A percentile compares a stretch with the other conserved stretches of the same genome.
These are phyloP conservation scores for Eleutherodactylus coqui DNA, from an alignment of 2,797 vertebrate species.

Conservation along the genomic window DNA sequence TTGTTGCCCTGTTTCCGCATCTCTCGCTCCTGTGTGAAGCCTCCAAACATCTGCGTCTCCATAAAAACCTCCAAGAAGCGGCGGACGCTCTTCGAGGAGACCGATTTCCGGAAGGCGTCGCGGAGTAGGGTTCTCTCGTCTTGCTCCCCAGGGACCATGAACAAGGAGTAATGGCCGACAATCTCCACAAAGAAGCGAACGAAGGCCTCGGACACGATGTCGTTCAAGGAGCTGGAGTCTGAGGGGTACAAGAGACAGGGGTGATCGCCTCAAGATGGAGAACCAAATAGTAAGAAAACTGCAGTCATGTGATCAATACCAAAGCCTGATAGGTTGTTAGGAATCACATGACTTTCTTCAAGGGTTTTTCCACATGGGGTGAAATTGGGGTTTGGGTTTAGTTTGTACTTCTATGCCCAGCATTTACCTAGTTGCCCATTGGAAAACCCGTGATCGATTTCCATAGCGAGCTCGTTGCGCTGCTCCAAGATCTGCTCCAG, in stretches of 20 bases:
- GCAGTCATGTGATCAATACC: too few relatives aligned
- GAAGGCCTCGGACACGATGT: slow-evolving; percentile 93
- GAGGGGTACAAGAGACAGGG: neutral
- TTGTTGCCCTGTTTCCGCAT: slow-evolving; percentile 87
- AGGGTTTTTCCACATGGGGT: too few relatives aligned
- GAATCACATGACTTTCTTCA: neutral
- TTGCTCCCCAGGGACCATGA: slow-evolving; percentile 83
- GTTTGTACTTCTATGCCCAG: too few relatives aligned
- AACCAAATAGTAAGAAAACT: too few relatives aligned
- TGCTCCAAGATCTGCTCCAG: slow-evolving; percentile 94
- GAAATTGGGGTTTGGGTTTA: too few relatives aligned
- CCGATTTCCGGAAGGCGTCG: slow-evolving; percentile 92
- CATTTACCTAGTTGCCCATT: slow-evolving; percentile 78
- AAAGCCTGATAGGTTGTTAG: too few relatives aligned
- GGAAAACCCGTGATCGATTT: slow-evolving; percentile 79
- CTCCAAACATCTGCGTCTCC: slow-evolving; percentile 96
- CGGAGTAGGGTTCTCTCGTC: slow-evolving; percentile 89
- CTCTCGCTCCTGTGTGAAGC: slow-evolving; percentile 95
- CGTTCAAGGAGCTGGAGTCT: slow-evolving; percentile 85
- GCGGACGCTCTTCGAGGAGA: slow-evolving; percentile 92
- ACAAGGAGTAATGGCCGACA: slow-evolving; percentile 93
- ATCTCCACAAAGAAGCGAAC: slow-evolving; percentile 98
- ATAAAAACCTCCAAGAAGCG: slow-evolving; percentile 97
- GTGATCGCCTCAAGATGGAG: too few relatives aligned
- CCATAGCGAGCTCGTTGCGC: slow-evolving; percentile 88